phyloP scores from a whole-genome alignment of 2,113 vertebrate genomes.

The Corythaeola cristata region DNA sequence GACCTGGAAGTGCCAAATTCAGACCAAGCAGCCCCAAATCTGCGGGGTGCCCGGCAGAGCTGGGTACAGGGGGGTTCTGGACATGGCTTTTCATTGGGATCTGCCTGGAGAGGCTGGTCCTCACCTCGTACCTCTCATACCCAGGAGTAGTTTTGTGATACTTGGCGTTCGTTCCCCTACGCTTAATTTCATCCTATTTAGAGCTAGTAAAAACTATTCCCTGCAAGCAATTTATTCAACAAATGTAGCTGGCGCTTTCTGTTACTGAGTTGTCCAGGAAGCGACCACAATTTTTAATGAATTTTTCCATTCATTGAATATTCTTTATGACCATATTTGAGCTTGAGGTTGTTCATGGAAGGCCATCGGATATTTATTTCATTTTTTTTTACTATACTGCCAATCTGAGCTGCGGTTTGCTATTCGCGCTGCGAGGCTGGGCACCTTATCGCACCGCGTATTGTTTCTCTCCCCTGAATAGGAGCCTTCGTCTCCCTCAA shows the following conservation, averaged over 20 bases:
- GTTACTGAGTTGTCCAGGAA: conserved; percentile 57
- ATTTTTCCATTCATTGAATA: conserved; percentile 53
- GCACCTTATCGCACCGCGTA: background rate
- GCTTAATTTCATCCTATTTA: conserved; percentile 58
- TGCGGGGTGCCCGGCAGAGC: background rate
- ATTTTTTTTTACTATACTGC: too few relatives aligned
- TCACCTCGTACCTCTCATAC: background rate
- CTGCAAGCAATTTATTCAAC: conserved; percentile 59
- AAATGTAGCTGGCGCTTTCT: conserved; percentile 57
- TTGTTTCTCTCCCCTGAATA: conserved; percentile 33
- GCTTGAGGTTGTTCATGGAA: background rate
- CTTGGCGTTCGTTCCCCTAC: conserved; percentile 24
- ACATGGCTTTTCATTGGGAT: accelerated
- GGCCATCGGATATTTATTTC: too few relatives aligned
- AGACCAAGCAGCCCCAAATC: background rate
- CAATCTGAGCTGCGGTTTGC: conserved; percentile 17
- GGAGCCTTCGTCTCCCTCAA: conserved; percentile 5
- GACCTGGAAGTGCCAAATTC: background rate
- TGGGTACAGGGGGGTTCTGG: background rate
- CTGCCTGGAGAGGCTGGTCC: background rate
- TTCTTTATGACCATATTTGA: conserved; percentile 35
- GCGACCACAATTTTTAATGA: conserved; percentile 53
- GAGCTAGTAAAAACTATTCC: conserved; percentile 58
- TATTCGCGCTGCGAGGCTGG: background rate
- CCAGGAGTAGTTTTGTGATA: conserved; percentile 5